phyloP scores from a whole-genome alignment of 1,140 invertebrate species.

The Zaprionus camerounensis region DNA sequence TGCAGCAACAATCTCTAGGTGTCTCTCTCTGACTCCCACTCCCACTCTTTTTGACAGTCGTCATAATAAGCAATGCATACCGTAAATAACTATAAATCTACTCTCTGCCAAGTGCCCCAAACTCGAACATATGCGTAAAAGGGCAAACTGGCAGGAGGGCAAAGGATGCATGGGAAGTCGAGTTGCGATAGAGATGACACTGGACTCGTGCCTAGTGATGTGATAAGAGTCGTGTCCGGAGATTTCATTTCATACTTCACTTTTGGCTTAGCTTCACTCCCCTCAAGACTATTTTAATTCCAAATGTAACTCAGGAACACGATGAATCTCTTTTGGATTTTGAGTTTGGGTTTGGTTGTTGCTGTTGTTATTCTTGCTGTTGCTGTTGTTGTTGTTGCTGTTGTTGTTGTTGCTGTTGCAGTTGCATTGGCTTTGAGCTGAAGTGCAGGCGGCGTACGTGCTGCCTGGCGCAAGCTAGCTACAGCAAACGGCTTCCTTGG shows the following conservation, averaged over 20 bases:
- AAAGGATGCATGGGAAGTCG: background rate
- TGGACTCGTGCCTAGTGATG: background rate
- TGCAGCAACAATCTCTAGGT: background rate
- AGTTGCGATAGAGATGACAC: conserved; percentile 1
- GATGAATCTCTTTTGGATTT: conserved; percentile 8
- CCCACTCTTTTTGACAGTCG: too few species aligned
- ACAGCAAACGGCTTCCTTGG: background rate
- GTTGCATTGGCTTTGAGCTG: conserved; percentile 25
- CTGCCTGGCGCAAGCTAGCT: conserved; percentile 20
- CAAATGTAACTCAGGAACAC: background rate
- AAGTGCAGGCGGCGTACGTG: conserved; percentile 43
- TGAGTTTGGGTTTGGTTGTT: background rate
- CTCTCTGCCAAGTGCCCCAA: background rate
- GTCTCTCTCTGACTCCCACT: too few species aligned
- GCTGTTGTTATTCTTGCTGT: background rate
- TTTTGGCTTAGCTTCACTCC: background rate
- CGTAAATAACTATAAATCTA: background rate
- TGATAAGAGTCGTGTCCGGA: background rate
- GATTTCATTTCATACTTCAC: background rate
- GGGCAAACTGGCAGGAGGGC: background rate
- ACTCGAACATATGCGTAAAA: conserved; percentile 42
- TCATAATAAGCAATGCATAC: background rate
- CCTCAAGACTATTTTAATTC: background rate
- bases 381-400: background rate
- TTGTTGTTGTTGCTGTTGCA: conserved; percentile 1